These are phyloP conservation scores for Condylura cristata DNA, from an alignment of 2,113 vertebrate species.

Conservation along the genomic window DNA sequence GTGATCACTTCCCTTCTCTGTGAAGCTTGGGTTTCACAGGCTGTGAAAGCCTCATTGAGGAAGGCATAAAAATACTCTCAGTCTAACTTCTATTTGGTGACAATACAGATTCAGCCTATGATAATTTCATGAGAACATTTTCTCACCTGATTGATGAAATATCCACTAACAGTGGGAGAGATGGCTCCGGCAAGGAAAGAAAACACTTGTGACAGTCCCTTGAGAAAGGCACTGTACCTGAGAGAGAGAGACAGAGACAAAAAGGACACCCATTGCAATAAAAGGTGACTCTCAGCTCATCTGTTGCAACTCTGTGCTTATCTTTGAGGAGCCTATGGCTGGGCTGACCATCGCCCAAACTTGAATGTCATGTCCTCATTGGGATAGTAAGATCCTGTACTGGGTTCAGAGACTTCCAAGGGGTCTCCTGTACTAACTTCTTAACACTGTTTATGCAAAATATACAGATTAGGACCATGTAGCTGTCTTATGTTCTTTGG, in stretches of 20 bases:
- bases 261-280: background rate
- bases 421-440: background rate
- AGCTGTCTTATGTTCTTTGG: background rate
- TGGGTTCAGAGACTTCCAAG: background rate
- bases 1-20: background rate
- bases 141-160: conserved; percentile 65
- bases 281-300: background rate
- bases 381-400: background rate
- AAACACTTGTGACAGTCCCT: conserved; percentile 47
- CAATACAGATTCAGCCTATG: background rate
- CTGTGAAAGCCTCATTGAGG: background rate
- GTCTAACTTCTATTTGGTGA: background rate
- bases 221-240: conserved; percentile 63
- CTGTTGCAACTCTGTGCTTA: background rate
- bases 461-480: background rate
- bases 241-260: too few relatives aligned
- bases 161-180: conserved; percentile 21
- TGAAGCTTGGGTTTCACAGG: too few relatives aligned
- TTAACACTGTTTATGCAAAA: background rate
- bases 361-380: background rate
- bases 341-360: background rate
- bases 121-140: background rate
- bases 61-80: background rate
- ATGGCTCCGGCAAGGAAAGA: conserved; percentile 11
- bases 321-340: background rate